These are phyloP conservation scores for Cacatua alba DNA, from an alignment of 2,113 vertebrate genomes.

Conservation along the genomic window DNA sequence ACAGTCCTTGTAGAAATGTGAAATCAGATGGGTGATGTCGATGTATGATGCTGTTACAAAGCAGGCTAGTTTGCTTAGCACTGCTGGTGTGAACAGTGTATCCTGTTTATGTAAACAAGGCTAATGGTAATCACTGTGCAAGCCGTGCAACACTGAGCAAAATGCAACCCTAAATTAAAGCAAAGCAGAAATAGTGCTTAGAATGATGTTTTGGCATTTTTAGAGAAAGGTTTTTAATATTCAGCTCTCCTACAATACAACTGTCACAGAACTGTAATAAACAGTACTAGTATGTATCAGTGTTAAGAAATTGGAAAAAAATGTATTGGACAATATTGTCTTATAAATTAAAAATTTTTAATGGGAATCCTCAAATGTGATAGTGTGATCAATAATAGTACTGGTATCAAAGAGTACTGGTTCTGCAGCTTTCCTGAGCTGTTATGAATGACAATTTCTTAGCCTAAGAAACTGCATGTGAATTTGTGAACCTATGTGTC, in stretches of 20 bases:
- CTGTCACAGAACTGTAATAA: background rate
- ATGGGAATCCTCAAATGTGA: background rate
- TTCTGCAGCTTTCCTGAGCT: background rate
- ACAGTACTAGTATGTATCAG: background rate
- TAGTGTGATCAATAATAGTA: background rate
- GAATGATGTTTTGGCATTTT: background rate
- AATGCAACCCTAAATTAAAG: background rate
- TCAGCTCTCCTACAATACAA: background rate
- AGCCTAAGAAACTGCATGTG: background rate
- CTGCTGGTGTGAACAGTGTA: background rate
- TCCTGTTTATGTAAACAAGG: background rate
- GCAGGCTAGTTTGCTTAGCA: background rate
- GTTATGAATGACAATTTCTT: background rate
- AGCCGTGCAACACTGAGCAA: background rate
- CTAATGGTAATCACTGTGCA: background rate
- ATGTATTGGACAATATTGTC: accelerated
- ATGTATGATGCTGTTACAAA: accelerated
- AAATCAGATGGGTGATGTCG: background rate
- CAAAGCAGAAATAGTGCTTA: background rate
- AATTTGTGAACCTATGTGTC: background rate
- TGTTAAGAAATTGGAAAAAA: background rate
- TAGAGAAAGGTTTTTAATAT: background rate
- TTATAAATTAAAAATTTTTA: background rate
- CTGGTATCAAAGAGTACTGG: background rate
- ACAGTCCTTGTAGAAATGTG: background rate